Evolutionary conservation across 1,140 invertebrate genomes (phyloP), one percentile per base, ranked within the genome.

Genomic region (Trachymyrmex septentrionalis): DNA sequence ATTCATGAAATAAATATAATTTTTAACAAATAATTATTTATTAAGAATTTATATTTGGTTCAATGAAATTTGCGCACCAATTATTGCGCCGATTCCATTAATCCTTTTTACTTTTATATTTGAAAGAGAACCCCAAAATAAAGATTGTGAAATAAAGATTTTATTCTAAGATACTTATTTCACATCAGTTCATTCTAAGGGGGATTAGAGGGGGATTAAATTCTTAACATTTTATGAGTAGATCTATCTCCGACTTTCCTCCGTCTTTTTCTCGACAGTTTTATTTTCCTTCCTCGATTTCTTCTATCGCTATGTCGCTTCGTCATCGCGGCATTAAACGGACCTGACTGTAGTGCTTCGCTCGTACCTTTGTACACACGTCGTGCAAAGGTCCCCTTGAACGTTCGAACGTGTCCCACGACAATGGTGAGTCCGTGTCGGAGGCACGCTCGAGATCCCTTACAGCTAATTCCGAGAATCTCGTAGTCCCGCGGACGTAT

Each of bases 391-490:
- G 55, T 69, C 6, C 48, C 50, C 59, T 69, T 16, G 44, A 55
- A 87, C 55, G 63, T 48, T 24, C 55, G 27, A 44, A 1, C 50
- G 50, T 27, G 27, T 48, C 57, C n/a, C 86, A 38, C 14, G 27
- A 85, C 48, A 73, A 87, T 87, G 82, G 48, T 38, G 12, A 16
- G 53, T 48, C 24, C 48, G 27, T 64, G 67, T 86, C 61, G 44
- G 77, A 50, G 24, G 71, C 48, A 81, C 53, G 38, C 72, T 76
- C 78, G 69, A 87, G 61, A 48, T 87, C 61, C 61, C 48, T 63
- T 57, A 84, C 21, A 48, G 57, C 66, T 59, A 85, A 69, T 72
- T 87, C 71, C 21, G 44, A 59, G 63, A 85, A 85, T 77, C 21
- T 3, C 30, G 50, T 19, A 34, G 30, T 55, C 24, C 24, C 38